Percentiles rank a stretch among this genome's conserved stretches.
Evolutionary conservation across 1,140 invertebrate species (phyloP).

Genomic region (Drosophila triauraria): DNA sequence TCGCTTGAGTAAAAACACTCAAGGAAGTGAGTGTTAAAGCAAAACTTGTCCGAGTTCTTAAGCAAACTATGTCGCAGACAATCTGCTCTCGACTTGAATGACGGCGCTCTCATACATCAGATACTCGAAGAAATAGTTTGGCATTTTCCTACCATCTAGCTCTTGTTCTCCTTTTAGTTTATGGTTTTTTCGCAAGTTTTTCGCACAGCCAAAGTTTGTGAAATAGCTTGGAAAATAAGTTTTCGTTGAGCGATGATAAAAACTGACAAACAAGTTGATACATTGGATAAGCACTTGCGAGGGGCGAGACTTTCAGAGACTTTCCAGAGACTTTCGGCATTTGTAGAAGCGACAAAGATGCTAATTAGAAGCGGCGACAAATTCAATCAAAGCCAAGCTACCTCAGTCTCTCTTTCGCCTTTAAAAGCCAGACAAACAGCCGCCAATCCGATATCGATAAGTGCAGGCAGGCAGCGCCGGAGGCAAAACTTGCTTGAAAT

Average conservation of each 20-base stretch:
- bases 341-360: conserved; percentile 9
- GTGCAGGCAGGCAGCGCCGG: conserved; percentile 5
- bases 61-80: conserved; percentile 11
- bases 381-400: conserved; percentile 25
- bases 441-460: conserved; percentile 42
- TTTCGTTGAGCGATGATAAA: conserved; percentile 27
- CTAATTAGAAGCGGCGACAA: conserved; percentile 46
- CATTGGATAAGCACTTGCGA: conserved; percentile 35
- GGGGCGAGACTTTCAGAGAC: neutral
- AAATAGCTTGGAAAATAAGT: conserved; percentile 40
- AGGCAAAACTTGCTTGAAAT: conserved; percentile 34
- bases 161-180: neutral
- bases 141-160: neutral
- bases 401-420: neutral
- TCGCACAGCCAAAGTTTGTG: conserved; percentile 16
- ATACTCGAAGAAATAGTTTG: conserved; percentile 15
- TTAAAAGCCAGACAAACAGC: conserved; percentile 39
- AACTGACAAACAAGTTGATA: conserved; percentile 45
- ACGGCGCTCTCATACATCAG: conserved; percentile 7
- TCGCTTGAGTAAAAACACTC: conserved; percentile 2
- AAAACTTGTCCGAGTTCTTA: neutral
- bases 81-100: conserved; percentile 12
- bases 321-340: neutral
- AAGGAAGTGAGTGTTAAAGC: neutral
- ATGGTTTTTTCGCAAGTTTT: conserved; percentile 3